A percentile compares a stretch with the other conserved stretches of the same genome.
Evolutionary conservation across 2,888 invertebrate genomes (phyloP).

Genomic region (Synergus laeviventris): DNA sequence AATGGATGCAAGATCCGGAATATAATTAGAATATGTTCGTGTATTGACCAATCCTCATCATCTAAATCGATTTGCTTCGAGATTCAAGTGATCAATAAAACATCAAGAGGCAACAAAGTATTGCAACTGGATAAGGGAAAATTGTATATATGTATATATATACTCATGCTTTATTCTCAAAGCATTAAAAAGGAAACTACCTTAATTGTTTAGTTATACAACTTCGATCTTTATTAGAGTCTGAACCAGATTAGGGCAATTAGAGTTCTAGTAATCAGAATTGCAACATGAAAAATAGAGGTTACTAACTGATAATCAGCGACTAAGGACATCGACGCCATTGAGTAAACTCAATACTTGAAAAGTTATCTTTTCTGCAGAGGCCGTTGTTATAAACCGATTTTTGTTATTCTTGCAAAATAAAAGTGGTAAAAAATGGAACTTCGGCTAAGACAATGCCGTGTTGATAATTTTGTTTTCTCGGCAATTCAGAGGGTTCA

Average conservation of each 20-base stretch:
- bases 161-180: neutral
- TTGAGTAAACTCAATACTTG: neutral
- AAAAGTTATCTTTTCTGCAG: neutral
- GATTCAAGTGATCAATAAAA: neutral
- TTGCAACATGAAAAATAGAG: constrained; percentile 15
- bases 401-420: too few species aligned
- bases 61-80: neutral
- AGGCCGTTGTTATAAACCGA: too few species aligned
- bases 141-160: neutral
- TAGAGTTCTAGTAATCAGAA: neutral
- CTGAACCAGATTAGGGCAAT: constrained; percentile 15
- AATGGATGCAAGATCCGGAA: constrained; percentile 29
- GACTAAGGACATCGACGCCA: neutral
- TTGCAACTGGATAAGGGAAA: neutral
- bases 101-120: neutral
- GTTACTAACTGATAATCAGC: constrained; percentile 1
- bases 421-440: neutral
- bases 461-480: neutral
- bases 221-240: constrained; percentile 4
- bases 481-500: neutral
- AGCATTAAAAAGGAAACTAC: neutral
- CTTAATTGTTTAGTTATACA: neutral
- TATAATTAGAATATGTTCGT: constrained; percentile 21
- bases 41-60: neutral
- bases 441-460: neutral